Conservation (phyloP, 2,113 vertebrate genomes). For the Lampris megalopsis region DNA sequence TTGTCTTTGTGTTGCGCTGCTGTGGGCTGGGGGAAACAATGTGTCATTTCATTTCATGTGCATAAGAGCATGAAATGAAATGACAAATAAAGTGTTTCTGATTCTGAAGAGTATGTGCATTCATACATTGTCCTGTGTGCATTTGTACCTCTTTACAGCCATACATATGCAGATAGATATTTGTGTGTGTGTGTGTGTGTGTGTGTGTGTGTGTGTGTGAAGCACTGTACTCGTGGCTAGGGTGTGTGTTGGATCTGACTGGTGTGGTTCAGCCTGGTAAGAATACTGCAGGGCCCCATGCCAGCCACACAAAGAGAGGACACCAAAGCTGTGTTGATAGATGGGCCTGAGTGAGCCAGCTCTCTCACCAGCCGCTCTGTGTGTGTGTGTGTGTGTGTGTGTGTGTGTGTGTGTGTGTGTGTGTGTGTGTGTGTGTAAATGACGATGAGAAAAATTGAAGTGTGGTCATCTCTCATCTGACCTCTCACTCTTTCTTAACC, state of each 20-base stretch:
- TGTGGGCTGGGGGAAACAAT: too few relatives aligned
- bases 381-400: neutral
- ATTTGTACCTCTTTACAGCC: too few relatives aligned
- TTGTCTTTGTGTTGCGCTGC: too few relatives aligned
- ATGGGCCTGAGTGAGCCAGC: conserved; percentile 30
- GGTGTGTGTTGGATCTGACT: conserved; percentile 58
- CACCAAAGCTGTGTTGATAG: conserved; percentile 68
- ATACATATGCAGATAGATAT: neutral
- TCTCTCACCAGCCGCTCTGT: conserved; percentile 3
- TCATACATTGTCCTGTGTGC: too few relatives aligned
- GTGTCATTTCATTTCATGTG: too few relatives aligned
- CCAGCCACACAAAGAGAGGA: conserved; percentile 63
- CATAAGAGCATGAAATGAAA: too few relatives aligned
- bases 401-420: neutral
- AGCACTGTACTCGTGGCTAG: conserved; percentile 63
- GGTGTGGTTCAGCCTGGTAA: conserved; percentile 43
- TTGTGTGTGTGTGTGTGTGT: conserved; percentile 2
- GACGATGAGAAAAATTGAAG: too few relatives aligned
- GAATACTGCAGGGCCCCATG: conserved; percentile 60
- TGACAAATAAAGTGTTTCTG: too few relatives aligned
- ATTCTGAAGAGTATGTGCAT: too few relatives aligned
- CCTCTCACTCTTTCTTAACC: neutral
- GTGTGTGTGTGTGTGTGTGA: conserved; percentile 21
- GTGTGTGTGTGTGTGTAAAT: neutral
- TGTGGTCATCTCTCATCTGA: neutral